A percentile compares a stretch with the other conserved stretches of the same genome.
These are phyloP conservation scores for Platichthys flesus DNA, from an alignment of 2,113 vertebrate genomes.

Conservation along the genomic window DNA sequence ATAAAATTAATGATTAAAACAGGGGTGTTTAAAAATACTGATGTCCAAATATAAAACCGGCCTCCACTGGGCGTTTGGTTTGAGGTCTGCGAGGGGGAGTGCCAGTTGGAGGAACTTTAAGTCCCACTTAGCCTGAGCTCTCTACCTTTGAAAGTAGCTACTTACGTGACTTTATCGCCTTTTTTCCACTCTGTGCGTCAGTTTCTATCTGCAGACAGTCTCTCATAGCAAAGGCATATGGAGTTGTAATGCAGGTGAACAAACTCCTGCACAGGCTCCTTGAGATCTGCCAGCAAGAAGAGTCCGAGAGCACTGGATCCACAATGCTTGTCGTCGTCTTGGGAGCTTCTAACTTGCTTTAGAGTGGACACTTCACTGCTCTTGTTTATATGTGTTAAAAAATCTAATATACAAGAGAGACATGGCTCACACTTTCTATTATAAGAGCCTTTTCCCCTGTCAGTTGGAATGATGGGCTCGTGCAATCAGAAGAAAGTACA, in stretches of 20 bases:
- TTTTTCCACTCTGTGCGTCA: constrained; percentile 8
- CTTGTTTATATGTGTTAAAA: constrained; percentile 40
- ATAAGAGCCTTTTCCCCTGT: constrained; percentile 57
- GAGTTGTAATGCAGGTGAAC: constrained; percentile 31
- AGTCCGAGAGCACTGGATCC: neutral
- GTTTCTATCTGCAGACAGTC: constrained; percentile 44
- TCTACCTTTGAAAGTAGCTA: constrained; percentile 32
- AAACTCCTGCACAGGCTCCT: constrained; percentile 6
- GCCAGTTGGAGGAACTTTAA: constrained; percentile 52
- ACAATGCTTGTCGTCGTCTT: constrained; percentile 18
- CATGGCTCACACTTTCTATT: constrained; percentile 47
- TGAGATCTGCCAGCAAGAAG: constrained; percentile 1
- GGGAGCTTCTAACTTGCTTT: constrained; percentile 35
- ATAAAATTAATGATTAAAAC: constrained; percentile 68
- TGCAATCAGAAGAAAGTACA: constrained; percentile 67
- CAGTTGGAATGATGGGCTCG: constrained; percentile 53
- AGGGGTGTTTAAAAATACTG: constrained; percentile 51
- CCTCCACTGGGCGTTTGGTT: constrained; percentile 41
- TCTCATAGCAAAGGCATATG: constrained; percentile 34
- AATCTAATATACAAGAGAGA: constrained; percentile 36
- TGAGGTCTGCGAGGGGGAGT: constrained; percentile 52
- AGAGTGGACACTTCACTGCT: constrained; percentile 31
- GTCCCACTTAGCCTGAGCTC: constrained; percentile 39
- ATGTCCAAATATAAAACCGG: constrained; percentile 60
- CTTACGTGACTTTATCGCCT: constrained; percentile 41